Evolutionary conservation across 2,113 vertebrate species (phyloP), one percentile per base, ranked within the genome.

Genomic region (Pica pica): DNA sequence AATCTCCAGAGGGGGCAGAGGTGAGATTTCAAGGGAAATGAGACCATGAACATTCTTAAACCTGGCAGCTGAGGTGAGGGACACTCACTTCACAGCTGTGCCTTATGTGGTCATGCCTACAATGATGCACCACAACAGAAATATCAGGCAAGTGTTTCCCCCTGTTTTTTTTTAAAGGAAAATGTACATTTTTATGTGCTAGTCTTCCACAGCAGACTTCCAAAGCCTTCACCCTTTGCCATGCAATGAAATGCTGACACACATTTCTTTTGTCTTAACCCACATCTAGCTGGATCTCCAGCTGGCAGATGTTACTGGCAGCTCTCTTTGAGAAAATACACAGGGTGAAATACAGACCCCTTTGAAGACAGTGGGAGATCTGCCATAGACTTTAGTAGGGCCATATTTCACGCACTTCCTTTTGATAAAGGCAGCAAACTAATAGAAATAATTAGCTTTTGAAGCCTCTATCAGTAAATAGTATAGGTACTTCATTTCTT

Each of bases 241-340:
- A 49, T 46, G 78, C 69, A 68, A 75, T 68, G 83, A 94, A 95
- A 82, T 49, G 74, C 93, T 96, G 95, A 89, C 78, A 78, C 56
- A 94, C 89, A 82, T 87, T 97, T 95, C 94, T 95, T 96, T 96
- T 97, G 93, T 96, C 86, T 95, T 89, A 96, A 60, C 80, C 68
- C 83, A 81, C 49, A 84, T 93, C 89, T 78, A 78, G 68, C 69
- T 94, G 87, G 83, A 78, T 92, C 87, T 94, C 91, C 96, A 96
- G 95, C 94, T 95, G 93, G 94, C 95, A 96, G 91, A 94, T 84
- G 57, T 91, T 94, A 83, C 60, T 95, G 96, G 96, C 95, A 94
- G 69, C 60, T 78, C 79, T 88, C 87, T 90, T 64, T 82, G 83
- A 94, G 89, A 94, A 96, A 96, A 95, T 30, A 84, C 49, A 75